Conservation (phyloP, 2,797 vertebrate genomes). For the Hippoglossus hippoglossus region DNA sequence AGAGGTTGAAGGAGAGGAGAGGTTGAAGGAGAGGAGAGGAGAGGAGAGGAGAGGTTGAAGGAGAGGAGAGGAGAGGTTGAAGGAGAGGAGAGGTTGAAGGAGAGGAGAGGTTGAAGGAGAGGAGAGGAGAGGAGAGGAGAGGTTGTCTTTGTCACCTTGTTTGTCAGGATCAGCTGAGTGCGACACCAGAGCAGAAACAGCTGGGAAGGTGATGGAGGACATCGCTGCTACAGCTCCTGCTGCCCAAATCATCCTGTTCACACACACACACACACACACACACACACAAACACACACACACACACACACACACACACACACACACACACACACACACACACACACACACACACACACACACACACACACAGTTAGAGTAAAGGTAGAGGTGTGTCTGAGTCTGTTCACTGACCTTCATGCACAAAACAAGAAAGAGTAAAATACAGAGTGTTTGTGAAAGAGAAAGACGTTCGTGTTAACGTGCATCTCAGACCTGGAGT, state of each 20-base stretch:
- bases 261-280: constrained; percentile 25
- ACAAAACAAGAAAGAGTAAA: too few relatives aligned
- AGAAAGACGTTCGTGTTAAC: too few relatives aligned
- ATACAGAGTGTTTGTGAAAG: too few relatives aligned
- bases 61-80: too few relatives aligned
- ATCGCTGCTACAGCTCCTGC: constrained; percentile 92
- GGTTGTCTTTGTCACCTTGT: constrained; percentile 81
- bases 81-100: too few relatives aligned
- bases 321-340: constrained; percentile 13
- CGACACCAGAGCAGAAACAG: constrained; percentile 91
- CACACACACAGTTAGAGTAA: constrained; percentile 9
- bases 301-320: constrained; percentile 12
- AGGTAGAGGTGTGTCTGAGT: too few relatives aligned
- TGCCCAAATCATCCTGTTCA: constrained; percentile 93
- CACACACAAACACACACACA: background rate
- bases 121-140: background rate
- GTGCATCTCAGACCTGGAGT: too few relatives aligned
- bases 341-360: too few relatives aligned
- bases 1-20: background rate
- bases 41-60: too few relatives aligned
- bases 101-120: constrained; percentile 13
- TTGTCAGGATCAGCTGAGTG: constrained; percentile 90
- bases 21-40: too few relatives aligned
- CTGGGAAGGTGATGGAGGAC: constrained; percentile 94
- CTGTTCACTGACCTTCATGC: too few relatives aligned